phyloP scores from a whole-genome alignment of 2,113 vertebrate species.

The Manacus vitellinus region DNA sequence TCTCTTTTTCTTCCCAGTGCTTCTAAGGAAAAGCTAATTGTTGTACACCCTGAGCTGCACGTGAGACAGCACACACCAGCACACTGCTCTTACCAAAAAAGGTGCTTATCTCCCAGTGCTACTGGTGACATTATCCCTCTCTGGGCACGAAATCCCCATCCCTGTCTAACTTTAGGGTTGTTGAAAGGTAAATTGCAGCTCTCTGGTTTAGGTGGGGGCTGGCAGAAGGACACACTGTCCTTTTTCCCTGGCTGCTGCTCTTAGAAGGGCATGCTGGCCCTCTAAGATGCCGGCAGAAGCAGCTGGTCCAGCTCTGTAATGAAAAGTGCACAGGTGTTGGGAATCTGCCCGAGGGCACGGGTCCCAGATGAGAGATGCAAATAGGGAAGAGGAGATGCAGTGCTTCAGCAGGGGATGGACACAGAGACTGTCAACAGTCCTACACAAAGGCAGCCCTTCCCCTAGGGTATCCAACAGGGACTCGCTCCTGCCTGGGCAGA shows the following conservation, averaged over 20 bases:
- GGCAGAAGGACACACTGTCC: background rate
- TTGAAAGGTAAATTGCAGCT: background rate
- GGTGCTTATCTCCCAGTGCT: background rate
- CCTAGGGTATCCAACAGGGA: background rate
- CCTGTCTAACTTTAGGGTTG: no score
- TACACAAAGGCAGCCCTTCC: background rate
- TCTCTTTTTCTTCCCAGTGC: background rate
- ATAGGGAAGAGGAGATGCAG: background rate
- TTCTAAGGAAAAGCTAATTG: background rate
- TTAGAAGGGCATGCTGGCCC: background rate
- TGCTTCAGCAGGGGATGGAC: background rate
- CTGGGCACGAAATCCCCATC: rapidly evolving
- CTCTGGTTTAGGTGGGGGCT: background rate
- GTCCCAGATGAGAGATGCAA: background rate
- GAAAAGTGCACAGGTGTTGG: background rate
- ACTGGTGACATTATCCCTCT: background rate
- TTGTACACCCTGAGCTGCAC: background rate
- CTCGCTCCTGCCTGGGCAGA: background rate
- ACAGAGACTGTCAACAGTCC: background rate
- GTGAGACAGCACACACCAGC: background rate
- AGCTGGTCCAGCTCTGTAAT: background rate
- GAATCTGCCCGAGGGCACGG: background rate
- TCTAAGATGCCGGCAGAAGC: background rate
- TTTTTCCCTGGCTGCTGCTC: background rate
- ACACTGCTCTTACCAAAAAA: rapidly evolving